Conservation (phyloP, 2,888 invertebrate species). For the Trissolcus brochymenae region DNA sequence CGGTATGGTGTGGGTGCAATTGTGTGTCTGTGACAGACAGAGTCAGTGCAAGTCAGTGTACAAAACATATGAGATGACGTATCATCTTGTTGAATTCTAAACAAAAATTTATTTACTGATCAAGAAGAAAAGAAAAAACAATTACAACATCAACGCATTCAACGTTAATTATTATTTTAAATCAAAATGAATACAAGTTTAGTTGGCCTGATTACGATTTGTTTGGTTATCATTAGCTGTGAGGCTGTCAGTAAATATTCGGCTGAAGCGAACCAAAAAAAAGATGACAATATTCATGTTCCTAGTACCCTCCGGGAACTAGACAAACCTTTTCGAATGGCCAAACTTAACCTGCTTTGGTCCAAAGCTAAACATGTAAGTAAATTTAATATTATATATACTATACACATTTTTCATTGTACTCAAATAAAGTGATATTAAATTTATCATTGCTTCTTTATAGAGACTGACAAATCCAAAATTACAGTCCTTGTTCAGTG, state of each 20-base stretch:
- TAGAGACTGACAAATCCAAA: slow-evolving; percentile 90
- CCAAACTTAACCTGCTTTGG: slow-evolving; percentile 93
- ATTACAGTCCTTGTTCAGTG: slow-evolving; percentile 90
- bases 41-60: too few relatives aligned
- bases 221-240: background rate
- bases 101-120: background rate
- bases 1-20: too few relatives aligned
- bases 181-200: background rate
- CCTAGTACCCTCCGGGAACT: slow-evolving; percentile 81
- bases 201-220: background rate
- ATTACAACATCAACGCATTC: too few relatives aligned
- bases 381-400: slow-evolving; percentile 1
- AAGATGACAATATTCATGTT: slow-evolving; percentile 71
- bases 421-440: slow-evolving; percentile 1
- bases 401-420: background rate
- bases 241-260: slow-evolving; percentile 81
- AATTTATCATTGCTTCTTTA: slow-evolving; percentile 57
- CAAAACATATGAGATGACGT: too few relatives aligned
- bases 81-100: background rate
- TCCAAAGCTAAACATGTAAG: slow-evolving; percentile 90
- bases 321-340: slow-evolving; percentile 92
- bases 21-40: too few relatives aligned
- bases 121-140: too few relatives aligned
- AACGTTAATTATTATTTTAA: too few relatives aligned
- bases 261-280: slow-evolving; percentile 78